Evolutionary conservation across 2,888 invertebrate genomes (phyloP).

Genomic region (Germaria angustata): DNA sequence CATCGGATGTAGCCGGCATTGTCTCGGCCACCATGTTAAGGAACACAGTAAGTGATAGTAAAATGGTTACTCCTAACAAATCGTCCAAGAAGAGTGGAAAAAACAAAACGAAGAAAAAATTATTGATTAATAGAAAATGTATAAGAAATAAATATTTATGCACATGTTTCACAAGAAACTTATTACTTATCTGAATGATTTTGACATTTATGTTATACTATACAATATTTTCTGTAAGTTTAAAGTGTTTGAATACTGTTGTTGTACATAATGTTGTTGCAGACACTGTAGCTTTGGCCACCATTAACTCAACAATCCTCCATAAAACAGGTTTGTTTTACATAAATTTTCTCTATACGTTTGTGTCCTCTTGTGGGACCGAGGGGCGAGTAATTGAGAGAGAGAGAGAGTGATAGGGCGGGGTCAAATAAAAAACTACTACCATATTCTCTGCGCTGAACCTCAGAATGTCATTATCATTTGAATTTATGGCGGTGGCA

Average conservation of each 20-base stretch:
- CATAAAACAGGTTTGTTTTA: conserved; percentile 38
- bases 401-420: conserved; percentile 7
- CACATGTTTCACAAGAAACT: not conserved
- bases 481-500: conserved; percentile 45
- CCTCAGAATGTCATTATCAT: conserved; percentile 71
- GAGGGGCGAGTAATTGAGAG: conserved; percentile 6
- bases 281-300: conserved; percentile 53
- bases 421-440: conserved; percentile 79
- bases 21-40: conserved; percentile 99
- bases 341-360: conserved; percentile 17
- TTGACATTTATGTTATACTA: not conserved
- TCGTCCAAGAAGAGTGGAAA: not conserved
- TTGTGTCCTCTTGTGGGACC: conserved; percentile 27
- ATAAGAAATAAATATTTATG: not conserved
- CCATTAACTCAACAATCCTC: conserved; percentile 45
- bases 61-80: conserved; percentile 93
- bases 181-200: conserved; percentile 50
- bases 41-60: conserved; percentile 98
- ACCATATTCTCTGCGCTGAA: conserved; percentile 80
- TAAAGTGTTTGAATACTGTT: conserved; percentile 42
- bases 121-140: not conserved
- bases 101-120: conserved; percentile 1
- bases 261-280: conserved; percentile 31
- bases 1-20: conserved; percentile 98
- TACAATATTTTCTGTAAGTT: conserved; percentile 18